Base-by-base conservation (phyloP, 2,888 invertebrate species). In the Octonoba sinensis region DNA sequence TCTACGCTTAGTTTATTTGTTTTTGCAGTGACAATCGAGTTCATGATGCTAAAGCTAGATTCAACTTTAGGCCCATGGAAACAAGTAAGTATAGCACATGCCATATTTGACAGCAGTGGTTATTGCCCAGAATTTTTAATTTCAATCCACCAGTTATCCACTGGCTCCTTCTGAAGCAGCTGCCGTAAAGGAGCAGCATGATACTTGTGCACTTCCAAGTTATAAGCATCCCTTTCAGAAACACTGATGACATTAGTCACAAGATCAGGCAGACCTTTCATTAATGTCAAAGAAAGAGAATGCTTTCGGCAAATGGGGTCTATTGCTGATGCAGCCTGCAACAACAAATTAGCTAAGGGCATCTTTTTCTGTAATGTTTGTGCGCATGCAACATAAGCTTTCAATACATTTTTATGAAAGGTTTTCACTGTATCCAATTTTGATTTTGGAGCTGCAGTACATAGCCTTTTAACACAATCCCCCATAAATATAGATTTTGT, bases 101-200 rank as follows among this genome's bases (percentile, higher is more conserved):
- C 47, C 46, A 70, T 70, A 13, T 18, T 56, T 56, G 44, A 18
- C 11, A 60, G 0, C 22, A 70, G 20, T 46, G 57, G 57, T 44
- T 20, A 46, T 18, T 70, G 16, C 12, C 15, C 0, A 15, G 46
- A 56, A 56, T 57, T 56, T 18, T 70, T 27, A 16, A 70, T 20
- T 56, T 57, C 57, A 12, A 54, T 36, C 70, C 70, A 70, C 57
- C 70, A 56, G 13, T 57, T 36, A 70, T 44, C 57, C 0, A 70
- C 4, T 36, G 56, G 18, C n/a, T 70, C 56, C 8, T 69, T 36
- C 13, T 27, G 36, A 8, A 56, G 15, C 11, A 27, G 56, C 16
- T 69, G 15, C 1, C 27, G 44, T 18, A 69, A 57, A 2, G 6
- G 0, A 24, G 27, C 69, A 69, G 20, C 22, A 49, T 66, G 47